Evolutionary conservation across 2,113 vertebrate genomes (phyloP), one percentile per base, ranked within the genome.

Genomic region (Perognathus longimembris): DNA sequence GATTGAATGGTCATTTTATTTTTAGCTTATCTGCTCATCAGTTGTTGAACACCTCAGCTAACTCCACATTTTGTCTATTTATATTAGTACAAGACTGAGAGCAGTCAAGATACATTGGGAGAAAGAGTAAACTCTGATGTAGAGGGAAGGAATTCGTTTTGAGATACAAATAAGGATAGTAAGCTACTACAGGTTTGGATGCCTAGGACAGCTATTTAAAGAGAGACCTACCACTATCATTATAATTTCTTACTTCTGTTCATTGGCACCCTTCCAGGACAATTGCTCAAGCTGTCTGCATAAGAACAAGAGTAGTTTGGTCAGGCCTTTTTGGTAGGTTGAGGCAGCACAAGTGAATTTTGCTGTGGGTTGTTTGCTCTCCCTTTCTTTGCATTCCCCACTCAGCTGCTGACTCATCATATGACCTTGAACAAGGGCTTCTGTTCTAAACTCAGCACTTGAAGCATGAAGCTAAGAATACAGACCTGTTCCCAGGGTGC

Each of bases 381-480:
- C 24, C 20, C 4, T 81, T 92, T 88, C 50, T 86, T 85, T 94
- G 64, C 36, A 66, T 17, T 93, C 59, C n/a, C 42, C 59, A 78
- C 70, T 95, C 42, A 82, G 69, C 80, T 91, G 93, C 91, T 97
- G 95, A 96, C 70, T 96, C 96, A 96, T 89, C 54, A 57, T 75
- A 89, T 93, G 93, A 95, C 96, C 96, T 95, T 96, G 95, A 96
- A 74, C 6, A 42, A 79, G 61, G 66, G 84, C 63, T 95, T 96
- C 94, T 96, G 87, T 95, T 96, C 93, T 96, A 96, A 95, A 95
- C 93, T 94, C 86, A 91, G 91, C 34, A 69, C 74, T 89, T 92
- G 95, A 92, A 96, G 73, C 24, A 64, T n/a, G 92, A 91, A 50
- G 78, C 93, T 95, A 94, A 96, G 94, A 95, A 95, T 92, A 96